These are phyloP conservation scores for Nysson spinosus DNA, from an alignment of 2,888 invertebrate species.

Conservation along the genomic window DNA sequence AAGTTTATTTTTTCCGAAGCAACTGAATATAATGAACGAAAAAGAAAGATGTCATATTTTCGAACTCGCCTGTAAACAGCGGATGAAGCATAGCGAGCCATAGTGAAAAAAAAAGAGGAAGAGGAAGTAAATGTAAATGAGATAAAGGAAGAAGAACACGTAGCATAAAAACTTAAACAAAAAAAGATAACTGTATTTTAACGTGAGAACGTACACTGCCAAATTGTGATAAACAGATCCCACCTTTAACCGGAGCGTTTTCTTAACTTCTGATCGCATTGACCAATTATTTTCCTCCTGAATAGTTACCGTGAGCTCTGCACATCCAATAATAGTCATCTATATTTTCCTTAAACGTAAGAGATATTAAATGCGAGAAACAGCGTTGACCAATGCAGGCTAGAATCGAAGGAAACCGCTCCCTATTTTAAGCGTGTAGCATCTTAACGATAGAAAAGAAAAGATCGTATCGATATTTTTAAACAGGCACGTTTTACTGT, in stretches of 20 bases:
- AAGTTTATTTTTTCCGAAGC: slow-evolving; percentile 66
- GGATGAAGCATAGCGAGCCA: slow-evolving; percentile 37
- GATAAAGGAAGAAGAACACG: slow-evolving; percentile 15
- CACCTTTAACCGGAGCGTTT: slow-evolving; percentile 68
- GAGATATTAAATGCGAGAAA: slow-evolving; percentile 29
- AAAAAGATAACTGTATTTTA: slow-evolving; percentile 67
- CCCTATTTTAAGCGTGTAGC: slow-evolving; percentile 63
- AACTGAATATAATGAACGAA: slow-evolving; percentile 43
- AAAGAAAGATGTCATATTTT: slow-evolving; percentile 60
- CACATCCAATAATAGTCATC: slow-evolving; percentile 57
- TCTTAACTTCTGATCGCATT: slow-evolving; percentile 64
- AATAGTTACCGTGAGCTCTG: slow-evolving; percentile 61
- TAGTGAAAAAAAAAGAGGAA: slow-evolving; percentile 21
- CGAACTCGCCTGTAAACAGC: slow-evolving; percentile 32
- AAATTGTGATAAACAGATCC: slow-evolving; percentile 76
- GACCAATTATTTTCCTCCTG: slow-evolving; percentile 57
- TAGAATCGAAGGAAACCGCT: slow-evolving; percentile 65
- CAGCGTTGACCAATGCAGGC: slow-evolving; percentile 66
- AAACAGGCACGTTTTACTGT: slow-evolving; percentile 60
- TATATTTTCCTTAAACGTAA: slow-evolving; percentile 56
- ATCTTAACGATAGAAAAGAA: slow-evolving; percentile 56
- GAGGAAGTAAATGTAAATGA: too few relatives aligned
- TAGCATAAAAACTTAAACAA: slow-evolving; percentile 49
- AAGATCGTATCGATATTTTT: slow-evolving; percentile 58
- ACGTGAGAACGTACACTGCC: slow-evolving; percentile 75